Conservation (phyloP, 2,797 vertebrate species). For the Babyrousa celebensis region DNA sequence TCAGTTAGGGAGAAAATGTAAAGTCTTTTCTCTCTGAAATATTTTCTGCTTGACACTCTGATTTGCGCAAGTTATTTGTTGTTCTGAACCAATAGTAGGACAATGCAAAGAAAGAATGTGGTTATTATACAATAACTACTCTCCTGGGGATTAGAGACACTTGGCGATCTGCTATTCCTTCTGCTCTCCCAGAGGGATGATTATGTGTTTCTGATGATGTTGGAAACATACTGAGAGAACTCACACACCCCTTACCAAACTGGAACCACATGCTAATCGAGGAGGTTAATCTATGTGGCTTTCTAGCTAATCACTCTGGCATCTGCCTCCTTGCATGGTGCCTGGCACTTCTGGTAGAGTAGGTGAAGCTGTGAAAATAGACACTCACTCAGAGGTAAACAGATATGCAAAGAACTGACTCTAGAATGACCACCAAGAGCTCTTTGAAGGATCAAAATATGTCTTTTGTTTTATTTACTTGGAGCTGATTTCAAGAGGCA, state of each 20-base stretch:
- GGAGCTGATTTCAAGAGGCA: conserved; percentile 27
- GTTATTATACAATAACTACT: conserved; percentile 82
- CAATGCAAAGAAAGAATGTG: conserved; percentile 73
- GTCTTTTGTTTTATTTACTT: neutral
- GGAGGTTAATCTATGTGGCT: conserved; percentile 75
- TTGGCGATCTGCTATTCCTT: conserved; percentile 82
- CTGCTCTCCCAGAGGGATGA: conserved; percentile 75
- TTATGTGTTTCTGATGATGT: conserved; percentile 77
- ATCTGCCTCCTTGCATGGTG: conserved; percentile 72
- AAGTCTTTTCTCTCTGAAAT: neutral
- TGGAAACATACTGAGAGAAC: conserved; percentile 84
- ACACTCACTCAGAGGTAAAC: neutral
- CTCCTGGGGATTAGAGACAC: conserved; percentile 74
- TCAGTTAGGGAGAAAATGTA: conserved; percentile 69
- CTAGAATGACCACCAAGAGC: neutral
- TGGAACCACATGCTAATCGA: conserved; percentile 71
- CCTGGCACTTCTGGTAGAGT: conserved; percentile 75
- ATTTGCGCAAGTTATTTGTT: conserved; percentile 66
- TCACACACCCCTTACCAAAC: conserved; percentile 81
- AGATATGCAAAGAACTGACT: neutral
- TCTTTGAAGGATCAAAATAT: conserved; percentile 7
- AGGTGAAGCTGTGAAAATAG: conserved; percentile 64
- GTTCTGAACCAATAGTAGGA: conserved; percentile 58
- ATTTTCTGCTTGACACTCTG: neutral
- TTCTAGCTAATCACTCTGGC: conserved; percentile 70